phyloP scores from a whole-genome alignment of 2,888 invertebrate genomes.

The Seira ritae region DNA sequence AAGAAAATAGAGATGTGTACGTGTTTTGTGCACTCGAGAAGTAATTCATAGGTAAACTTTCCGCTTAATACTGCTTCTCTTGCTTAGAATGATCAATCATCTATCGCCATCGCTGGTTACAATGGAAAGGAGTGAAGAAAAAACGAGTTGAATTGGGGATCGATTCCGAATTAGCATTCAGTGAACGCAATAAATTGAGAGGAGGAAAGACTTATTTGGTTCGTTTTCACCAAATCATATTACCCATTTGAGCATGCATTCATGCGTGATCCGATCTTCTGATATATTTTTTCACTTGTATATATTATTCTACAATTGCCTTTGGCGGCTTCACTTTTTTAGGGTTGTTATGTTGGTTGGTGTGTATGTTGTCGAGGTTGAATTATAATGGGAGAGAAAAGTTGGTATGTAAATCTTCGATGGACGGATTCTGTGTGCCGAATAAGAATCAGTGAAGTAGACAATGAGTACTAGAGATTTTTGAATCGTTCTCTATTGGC shows the following conservation, averaged over 20 bases:
- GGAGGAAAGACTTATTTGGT: slow-evolving; percentile 33
- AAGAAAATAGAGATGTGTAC: too few species aligned
- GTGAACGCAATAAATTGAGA: slow-evolving; percentile 23
- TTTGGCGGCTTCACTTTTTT: not conserved
- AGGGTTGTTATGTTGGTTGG: not conserved
- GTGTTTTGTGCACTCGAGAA: not conserved
- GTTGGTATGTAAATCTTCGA: not conserved
- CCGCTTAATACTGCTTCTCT: not conserved
- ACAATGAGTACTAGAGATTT: not conserved
- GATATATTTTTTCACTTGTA: slow-evolving; percentile 27
- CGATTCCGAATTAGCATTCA: slow-evolving; percentile 53
- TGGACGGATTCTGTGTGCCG: not conserved
- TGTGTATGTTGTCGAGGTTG: not conserved
- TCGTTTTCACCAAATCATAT: slow-evolving; percentile 30
- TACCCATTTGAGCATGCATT: slow-evolving; percentile 1
- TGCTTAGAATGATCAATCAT: slow-evolving; percentile 43
- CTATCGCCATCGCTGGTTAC: slow-evolving; percentile 15
- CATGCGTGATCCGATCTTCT: slow-evolving; percentile 45
- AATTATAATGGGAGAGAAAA: not conserved
- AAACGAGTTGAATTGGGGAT: slow-evolving; percentile 7
- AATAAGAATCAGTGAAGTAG: not conserved
- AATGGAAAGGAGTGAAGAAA: slow-evolving; percentile 23
- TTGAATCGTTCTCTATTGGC: too few species aligned
- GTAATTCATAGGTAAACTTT: not conserved
- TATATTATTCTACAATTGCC: not conserved